These are phyloP conservation scores for Drosophila prosaltans DNA, from an alignment of 1,140 invertebrate species.

Conservation along the genomic window DNA sequence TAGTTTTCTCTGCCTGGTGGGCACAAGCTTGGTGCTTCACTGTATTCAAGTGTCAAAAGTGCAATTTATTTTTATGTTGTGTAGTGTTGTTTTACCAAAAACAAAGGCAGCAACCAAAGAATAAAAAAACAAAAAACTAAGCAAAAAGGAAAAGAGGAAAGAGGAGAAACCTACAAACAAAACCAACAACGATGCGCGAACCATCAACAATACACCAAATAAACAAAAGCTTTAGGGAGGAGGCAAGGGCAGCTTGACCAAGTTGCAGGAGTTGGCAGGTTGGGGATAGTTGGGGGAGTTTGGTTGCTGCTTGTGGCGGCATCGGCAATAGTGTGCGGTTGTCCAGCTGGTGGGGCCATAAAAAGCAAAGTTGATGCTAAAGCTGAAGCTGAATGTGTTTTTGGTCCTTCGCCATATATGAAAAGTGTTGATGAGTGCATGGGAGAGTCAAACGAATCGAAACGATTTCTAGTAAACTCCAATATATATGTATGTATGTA, in stretches of 20 bases:
- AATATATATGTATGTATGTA: too few relatives aligned
- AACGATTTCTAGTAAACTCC: neutral
- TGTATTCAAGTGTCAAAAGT: conserved; percentile 81
- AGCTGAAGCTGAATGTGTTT: conserved; percentile 58
- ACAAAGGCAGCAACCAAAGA: conserved; percentile 39
- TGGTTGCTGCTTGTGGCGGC: too few relatives aligned
- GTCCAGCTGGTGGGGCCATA: conserved; percentile 73
- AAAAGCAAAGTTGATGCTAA: conserved; percentile 70
- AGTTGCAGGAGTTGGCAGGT: conserved; percentile 8
- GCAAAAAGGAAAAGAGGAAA: neutral
- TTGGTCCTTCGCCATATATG: conserved; percentile 47
- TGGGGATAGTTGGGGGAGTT: neutral
- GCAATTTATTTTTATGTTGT: conserved; percentile 82
- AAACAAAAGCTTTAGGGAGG: conserved; percentile 58
- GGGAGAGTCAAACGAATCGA: conserved; percentile 1
- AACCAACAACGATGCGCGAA: conserved; percentile 37
- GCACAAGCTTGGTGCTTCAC: conserved; percentile 47
- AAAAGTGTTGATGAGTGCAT: conserved; percentile 71
- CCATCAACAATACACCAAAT: conserved; percentile 65
- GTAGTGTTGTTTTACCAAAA: conserved; percentile 66
- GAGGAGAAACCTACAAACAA: conserved; percentile 27
- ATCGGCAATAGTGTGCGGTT: conserved; percentile 17
- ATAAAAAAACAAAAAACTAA: conserved; percentile 10
- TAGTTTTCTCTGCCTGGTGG: neutral
- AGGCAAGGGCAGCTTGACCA: neutral